Evolutionary conservation across 2,888 invertebrate species (phyloP), one percentile per base, ranked within the genome.

Genomic region (Andrena hattorfiana): DNA sequence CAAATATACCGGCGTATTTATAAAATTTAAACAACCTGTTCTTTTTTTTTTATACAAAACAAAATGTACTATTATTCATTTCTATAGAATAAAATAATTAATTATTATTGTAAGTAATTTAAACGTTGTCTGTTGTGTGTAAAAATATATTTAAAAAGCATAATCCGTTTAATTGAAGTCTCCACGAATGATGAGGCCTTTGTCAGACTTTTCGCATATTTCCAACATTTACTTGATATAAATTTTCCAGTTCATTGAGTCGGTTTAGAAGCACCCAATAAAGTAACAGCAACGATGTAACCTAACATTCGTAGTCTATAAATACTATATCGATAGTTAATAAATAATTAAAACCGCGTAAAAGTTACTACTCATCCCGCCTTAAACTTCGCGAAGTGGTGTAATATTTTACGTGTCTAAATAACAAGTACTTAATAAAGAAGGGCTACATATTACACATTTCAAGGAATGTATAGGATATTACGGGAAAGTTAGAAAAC

Each of bases 401-500:
- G 68, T 63, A 82, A 71, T 51, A 71, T 59, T 63, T 71, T 8
- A 64, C 59, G 63, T 51, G 69, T 69, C 76, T 68, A 76, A 67
- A 59, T 75, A 81, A 77, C 71, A 81, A 82, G 62, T 82, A 69
- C 32, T 69, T 69, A 72, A 60, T 81, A 69, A 76, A 72, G 77
- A 77, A 69, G 76, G 81, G 64, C 64, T 68, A 64, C 81, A 77
- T 83, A 83, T 76, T 83, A 81, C 81, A 79, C 64, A 75, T 70
- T 75, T 62, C 51, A 77, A 84, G 87, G 86, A 87, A 79, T 85
- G 87, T 82, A 56, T 64, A 84, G 81, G 72, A 71, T 64, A 56
- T 77, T 48, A 28, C 48, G 64, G 69, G 77, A 28, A 70, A 70
- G 60, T 81, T 77, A 72, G 68, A 62, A 62, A 28, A 28, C 76